phyloP scores from a whole-genome alignment of 2,888 invertebrate genomes.

The Heliothis peltigera region DNA sequence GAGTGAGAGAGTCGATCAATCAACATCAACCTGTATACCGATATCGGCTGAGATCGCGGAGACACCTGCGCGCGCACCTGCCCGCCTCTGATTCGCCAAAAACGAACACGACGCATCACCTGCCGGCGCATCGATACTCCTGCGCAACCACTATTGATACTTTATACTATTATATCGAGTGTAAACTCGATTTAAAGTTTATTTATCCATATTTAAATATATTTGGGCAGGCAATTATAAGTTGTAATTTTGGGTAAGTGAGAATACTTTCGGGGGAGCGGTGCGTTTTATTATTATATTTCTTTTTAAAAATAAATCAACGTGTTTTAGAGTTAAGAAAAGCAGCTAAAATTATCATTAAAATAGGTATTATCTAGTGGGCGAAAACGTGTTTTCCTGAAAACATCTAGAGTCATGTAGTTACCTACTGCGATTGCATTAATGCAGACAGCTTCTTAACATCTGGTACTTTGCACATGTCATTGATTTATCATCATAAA shows the following conservation, averaged over 20 bases:
- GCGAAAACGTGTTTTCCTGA: too few relatives aligned
- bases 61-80: conserved; percentile 85
- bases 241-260: not conserved
- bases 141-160: conserved; percentile 39
- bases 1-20: conserved; percentile 46
- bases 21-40: conserved; percentile 75
- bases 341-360: too few relatives aligned
- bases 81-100: conserved; percentile 87
- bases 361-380: too few relatives aligned
- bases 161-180: conserved; percentile 40
- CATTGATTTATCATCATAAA: too few relatives aligned
- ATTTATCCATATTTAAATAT: not conserved
- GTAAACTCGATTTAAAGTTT: not conserved
- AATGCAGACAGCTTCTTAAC: too few relatives aligned
- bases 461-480: too few relatives aligned
- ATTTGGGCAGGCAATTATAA: not conserved
- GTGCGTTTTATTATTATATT: too few relatives aligned
- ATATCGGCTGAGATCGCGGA: conserved; percentile 83
- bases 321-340: too few relatives aligned
- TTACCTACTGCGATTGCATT: too few relatives aligned
- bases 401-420: too few relatives aligned
- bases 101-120: conserved; percentile 82
- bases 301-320: too few relatives aligned
- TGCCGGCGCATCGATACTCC: conserved; percentile 77
- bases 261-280: not conserved